These are phyloP conservation scores for Ranitomeya imitator DNA, from an alignment of 2,113 vertebrate species.

Conservation along the genomic window DNA sequence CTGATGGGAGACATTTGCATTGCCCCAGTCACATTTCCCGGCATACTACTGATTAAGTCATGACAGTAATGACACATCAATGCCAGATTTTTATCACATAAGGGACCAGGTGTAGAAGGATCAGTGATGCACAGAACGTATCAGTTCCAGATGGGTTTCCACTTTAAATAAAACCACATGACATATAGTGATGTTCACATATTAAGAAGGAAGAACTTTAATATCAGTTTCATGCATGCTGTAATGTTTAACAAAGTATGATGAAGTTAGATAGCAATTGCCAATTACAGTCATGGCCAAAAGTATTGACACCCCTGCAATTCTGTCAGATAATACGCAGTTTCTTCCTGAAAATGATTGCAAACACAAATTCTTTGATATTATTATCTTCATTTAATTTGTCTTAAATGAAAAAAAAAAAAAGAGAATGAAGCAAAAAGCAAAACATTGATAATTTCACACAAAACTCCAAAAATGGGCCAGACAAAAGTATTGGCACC, in stretches of 20 bases:
- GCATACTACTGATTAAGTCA: neutral
- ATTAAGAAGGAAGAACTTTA: neutral
- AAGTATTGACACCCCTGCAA: too few relatives aligned
- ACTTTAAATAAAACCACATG: neutral
- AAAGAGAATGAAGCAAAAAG: too few relatives aligned
- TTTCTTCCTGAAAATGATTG: too few relatives aligned
- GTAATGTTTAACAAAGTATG: neutral
- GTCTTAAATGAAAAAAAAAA: too few relatives aligned
- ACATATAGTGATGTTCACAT: neutral
- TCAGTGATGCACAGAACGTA: neutral
- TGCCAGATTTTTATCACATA: neutral
- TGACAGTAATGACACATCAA: constrained; percentile 9
- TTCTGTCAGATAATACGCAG: too few relatives aligned
- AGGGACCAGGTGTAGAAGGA: neutral
- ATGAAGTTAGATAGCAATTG: neutral
- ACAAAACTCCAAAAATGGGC: too few relatives aligned
- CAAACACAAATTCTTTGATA: too few relatives aligned
- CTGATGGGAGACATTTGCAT: neutral
- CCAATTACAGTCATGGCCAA: too few relatives aligned
- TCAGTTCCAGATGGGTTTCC: neutral
- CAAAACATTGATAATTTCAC: too few relatives aligned
- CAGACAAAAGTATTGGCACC: too few relatives aligned
- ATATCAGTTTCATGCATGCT: neutral
- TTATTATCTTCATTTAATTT: too few relatives aligned
- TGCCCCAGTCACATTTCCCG: neutral